Evolutionary conservation across 2,113 vertebrate species (phyloP).

Genomic region (Erpornis zantholeuca): DNA sequence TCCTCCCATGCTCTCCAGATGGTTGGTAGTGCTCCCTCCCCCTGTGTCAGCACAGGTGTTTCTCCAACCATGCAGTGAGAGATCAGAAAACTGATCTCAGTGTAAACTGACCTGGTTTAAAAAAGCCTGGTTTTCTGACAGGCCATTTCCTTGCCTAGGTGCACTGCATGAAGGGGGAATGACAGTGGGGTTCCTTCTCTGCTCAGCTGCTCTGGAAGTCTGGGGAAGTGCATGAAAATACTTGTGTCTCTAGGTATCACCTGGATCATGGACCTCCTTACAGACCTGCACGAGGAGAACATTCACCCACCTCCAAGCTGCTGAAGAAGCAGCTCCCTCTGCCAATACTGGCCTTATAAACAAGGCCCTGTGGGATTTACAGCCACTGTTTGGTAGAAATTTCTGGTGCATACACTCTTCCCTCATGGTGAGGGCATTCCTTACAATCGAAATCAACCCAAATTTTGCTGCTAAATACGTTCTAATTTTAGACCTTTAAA

Average conservation of each 20-base stretch:
- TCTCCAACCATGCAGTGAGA: conserved; percentile 15
- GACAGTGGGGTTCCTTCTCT: neutral
- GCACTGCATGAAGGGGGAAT: neutral
- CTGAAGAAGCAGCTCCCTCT: neutral
- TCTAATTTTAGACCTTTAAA: neutral
- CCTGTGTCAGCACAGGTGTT: conserved; percentile 47
- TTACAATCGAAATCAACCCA: neutral
- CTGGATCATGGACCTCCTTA: neutral
- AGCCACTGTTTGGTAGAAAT: neutral
- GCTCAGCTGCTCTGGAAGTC: neutral
- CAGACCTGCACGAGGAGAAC: neutral
- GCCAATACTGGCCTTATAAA: rapidly evolving
- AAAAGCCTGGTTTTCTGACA: conserved; percentile 4
- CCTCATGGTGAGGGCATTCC: neutral
- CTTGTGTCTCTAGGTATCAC: neutral
- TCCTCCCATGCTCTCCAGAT: conserved; percentile 42
- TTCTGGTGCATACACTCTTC: neutral
- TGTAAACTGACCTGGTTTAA: conserved; percentile 39
- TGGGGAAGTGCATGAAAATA: neutral
- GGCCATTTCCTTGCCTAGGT: neutral
- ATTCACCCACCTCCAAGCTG: neutral
- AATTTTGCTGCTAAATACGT: rapidly evolving
- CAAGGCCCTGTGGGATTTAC: neutral
- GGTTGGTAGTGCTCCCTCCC: neutral
- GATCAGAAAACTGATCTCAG: conserved; percentile 40